Percentiles rank a stretch among this genome's conserved stretches.
phyloP scores from a whole-genome alignment of 2,888 invertebrate species.

The Lagria hirta region DNA sequence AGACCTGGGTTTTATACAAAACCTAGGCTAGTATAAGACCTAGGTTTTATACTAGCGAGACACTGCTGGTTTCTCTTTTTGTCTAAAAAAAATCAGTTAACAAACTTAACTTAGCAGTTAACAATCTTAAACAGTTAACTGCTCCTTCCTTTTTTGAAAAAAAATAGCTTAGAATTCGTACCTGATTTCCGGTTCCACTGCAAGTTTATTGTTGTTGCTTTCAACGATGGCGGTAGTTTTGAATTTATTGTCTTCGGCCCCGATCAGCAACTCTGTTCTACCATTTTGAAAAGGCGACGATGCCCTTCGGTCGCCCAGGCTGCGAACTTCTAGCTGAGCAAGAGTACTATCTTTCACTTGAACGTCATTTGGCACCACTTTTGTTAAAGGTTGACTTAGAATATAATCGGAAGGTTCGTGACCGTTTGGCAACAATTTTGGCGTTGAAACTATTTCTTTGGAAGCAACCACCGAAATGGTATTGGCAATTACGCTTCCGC shows the following conservation, averaged over 20 bases:
- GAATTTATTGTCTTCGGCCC: conserved; percentile 64
- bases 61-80: too few species aligned
- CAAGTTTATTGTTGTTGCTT: conserved; percentile 59
- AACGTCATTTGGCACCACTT: conserved; percentile 47
- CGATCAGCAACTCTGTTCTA: conserved; percentile 72
- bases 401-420: conserved; percentile 33
- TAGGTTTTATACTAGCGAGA: too few species aligned
- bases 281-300: conserved; percentile 70
- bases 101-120: too few species aligned
- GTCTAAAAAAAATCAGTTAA: too few species aligned
- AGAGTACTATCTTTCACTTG: conserved; percentile 35
- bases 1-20: too few species aligned
- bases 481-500: conserved; percentile 47
- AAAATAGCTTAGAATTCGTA: too few species aligned
- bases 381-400: conserved; percentile 18
- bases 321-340: conserved; percentile 54
- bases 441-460: conserved; percentile 50
- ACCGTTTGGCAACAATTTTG: conserved; percentile 42
- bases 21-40: too few species aligned
- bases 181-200: conserved; percentile 61
- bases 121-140: too few species aligned
- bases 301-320: conserved; percentile 54
- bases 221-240: conserved; percentile 64
- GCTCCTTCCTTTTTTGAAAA: too few species aligned
- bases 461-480: conserved; percentile 51